Base-by-base conservation (phyloP, 2,113 vertebrate species). In the Pterocles burchelli region DNA sequence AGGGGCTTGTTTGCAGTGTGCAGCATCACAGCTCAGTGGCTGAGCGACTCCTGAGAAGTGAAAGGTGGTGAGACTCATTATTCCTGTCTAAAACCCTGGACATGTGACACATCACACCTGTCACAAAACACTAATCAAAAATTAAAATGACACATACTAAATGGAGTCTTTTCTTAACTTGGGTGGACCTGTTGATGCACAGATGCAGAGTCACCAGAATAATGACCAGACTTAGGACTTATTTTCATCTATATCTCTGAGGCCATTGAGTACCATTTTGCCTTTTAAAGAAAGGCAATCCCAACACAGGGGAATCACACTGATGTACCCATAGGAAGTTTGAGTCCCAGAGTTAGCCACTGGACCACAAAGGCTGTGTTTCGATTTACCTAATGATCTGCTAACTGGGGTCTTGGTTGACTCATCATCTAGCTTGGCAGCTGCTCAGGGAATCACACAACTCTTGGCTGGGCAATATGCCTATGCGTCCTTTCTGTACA, bases 401-500 rank as follows among this genome's bases (percentile, higher is more conserved):
- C 14, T 45, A 21, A 12, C 29, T 45, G 82, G 57, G 6, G 11
- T 59, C 49, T 36, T 57, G 17, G 10, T 10, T 24, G 25, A 52
- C 52, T 26, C 52, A 38, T 15, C 24, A 16, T 28, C 52, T 33
- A 45, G 34, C 36, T 18, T 77, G 59, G 26, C 49, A 54, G 31
- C 17, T 45, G 33, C 34, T 77, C 0, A 0, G 28, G 25, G 34
- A 51, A 66, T 19, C 7, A 6, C 9, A 13, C 38, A 83, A 13
- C 34, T 77, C 46, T 62, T 57, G 41, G 9, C 21, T 71, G 45
- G 38, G 28, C n/a, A 38, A 9, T 59, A 14, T 2, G 6, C 15
- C 49, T 11, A 33, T 1, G 2, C 0, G 0, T 61, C 13, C 28
- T 63, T 58, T 52, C 46, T 57, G 72, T 1, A 0, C 14, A 28